Percentiles rank a stretch among this genome's conserved stretches.
Conservation (phyloP, 2,888 invertebrate species). For the Kryphioiulus occultus region DNA sequence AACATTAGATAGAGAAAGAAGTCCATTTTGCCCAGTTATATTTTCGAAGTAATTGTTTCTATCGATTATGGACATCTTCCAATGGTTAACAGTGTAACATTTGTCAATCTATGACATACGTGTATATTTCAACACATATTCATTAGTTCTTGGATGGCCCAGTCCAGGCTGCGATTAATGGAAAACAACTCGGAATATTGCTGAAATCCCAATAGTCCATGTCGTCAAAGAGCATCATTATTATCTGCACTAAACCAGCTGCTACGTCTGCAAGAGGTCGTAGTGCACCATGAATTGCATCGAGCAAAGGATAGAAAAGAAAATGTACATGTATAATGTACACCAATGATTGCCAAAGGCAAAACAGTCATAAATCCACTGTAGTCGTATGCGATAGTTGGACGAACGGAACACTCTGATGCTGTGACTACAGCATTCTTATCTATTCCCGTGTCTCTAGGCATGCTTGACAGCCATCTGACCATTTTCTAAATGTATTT, state of each 20-base stretch:
- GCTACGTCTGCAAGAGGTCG: neutral
- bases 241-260: neutral
- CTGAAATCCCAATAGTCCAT: conserved; percentile 20
- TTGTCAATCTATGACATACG: neutral
- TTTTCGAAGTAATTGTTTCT: neutral
- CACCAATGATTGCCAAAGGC: neutral
- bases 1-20: neutral
- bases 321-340: neutral
- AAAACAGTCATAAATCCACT: neutral
- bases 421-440: neutral
- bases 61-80: neutral
- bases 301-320: neutral
- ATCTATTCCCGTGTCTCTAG: neutral
- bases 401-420: neutral
- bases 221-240: conserved; percentile 27
- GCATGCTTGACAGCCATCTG: neutral
- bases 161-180: neutral
- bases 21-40: neutral
- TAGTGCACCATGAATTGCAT: neutral
- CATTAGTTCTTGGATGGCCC: neutral
- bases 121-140: neutral
- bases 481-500: neutral
- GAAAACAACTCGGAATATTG: conserved; percentile 31
- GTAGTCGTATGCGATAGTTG: neutral
- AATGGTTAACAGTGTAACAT: neutral